Base-by-base conservation (phyloP, 2,113 vertebrate species). In the Paracanthobrama guichenoti region DNA sequence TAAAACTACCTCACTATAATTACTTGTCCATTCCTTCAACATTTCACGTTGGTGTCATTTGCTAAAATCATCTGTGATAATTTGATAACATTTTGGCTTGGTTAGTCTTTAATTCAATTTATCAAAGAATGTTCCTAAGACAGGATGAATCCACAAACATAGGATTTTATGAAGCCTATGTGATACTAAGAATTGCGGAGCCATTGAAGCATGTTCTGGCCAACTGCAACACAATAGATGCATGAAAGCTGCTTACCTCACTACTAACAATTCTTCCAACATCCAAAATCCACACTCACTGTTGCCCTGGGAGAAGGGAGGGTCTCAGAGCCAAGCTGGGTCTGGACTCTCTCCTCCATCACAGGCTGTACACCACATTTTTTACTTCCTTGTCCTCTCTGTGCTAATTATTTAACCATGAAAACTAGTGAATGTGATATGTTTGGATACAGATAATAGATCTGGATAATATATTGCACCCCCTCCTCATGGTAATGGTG, bases 201-300 rank as follows among this genome's bases (percentile, higher is more conserved):
- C 26, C 53, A 77, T 39, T 46, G n/a, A 73, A 60, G 22, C 55
- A 79, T 44, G n/a, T 4, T 79, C 6, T 26, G 42, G 42, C 69
- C 69, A 73, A 48, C 46, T 24, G n/a, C 12, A 26, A 73, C 42
- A 73, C n/a, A 14, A 73, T 8, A 73, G 69, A 73, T 46, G 22
- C 35, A 69, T 42, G 66, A 42, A 35, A 69, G 66, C 66, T 42
- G 66, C 69, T 73, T 46, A 73, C 42, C 69, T 73, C 69, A 46
- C n/a, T 8, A 46, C 42, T 62, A 46, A 26, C n/a, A 44, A 62
- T 62, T 62, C 7, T 44, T 60, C 8, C 39, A 62, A 22, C 13
- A 46, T 79, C 76, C 76, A 79, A 79, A 79, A 46, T 79, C 76
- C 57, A 62, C 53, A 59, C 55, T 78, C 5, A 24, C 57, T 79